Percentiles rank a stretch among this genome's conserved stretches.
These are phyloP conservation scores for Priocnemis perturbator DNA, from an alignment of 2,888 invertebrate species.

Conservation along the genomic window DNA sequence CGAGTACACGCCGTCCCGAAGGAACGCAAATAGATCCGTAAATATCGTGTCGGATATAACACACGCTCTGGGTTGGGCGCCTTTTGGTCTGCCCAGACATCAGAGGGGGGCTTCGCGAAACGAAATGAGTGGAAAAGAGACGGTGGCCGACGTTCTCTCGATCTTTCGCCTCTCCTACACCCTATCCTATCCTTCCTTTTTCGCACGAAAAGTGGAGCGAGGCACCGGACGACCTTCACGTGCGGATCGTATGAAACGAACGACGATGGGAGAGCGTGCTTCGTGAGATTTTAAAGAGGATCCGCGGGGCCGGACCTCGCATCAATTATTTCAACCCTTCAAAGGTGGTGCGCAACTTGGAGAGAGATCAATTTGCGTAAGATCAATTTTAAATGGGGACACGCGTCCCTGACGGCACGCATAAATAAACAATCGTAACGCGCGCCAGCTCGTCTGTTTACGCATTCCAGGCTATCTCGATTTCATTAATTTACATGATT, in stretches of 20 bases:
- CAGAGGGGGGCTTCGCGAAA: not conserved
- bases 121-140: constrained; percentile 20
- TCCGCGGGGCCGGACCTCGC: constrained; percentile 19
- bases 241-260: constrained; percentile 56
- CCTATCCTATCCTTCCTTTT: constrained; percentile 37
- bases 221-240: constrained; percentile 63
- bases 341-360: not conserved
- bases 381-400: not conserved
- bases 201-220: constrained; percentile 61
- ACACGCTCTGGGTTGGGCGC: constrained; percentile 19
- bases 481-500: too few relatives aligned
- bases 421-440: too few relatives aligned
- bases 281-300: constrained; percentile 36
- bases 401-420: not conserved
- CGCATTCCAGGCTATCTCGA: too few relatives aligned
- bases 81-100: constrained; percentile 20
- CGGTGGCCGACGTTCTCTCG: constrained; percentile 27
- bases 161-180: constrained; percentile 31
- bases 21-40: constrained; percentile 24
- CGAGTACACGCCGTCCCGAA: too few relatives aligned
- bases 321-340: constrained; percentile 35
- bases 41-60: constrained; percentile 18
- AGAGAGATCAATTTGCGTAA: not conserved
- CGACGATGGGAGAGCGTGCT: constrained; percentile 15
- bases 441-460: too few relatives aligned